Base-by-base conservation (phyloP, 2,797 vertebrate genomes). In the Heteromormyrus szaboi region DNA sequence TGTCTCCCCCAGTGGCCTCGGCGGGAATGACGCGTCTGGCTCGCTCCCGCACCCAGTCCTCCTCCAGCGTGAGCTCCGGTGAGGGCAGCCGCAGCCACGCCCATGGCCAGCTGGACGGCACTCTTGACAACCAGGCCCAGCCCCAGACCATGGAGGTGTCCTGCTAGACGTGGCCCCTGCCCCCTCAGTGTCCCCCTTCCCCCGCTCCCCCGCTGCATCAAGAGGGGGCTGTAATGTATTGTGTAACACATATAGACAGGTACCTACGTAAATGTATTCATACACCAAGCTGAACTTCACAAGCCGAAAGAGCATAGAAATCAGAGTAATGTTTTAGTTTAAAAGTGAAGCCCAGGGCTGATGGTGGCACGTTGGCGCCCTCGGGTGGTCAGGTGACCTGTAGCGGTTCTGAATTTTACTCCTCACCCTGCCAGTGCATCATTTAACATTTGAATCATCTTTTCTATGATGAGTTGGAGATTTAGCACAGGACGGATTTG, bases 61-160 rank as follows among this genome's bases (percentile, higher is more conserved):
- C 97, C 11, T 98, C 98, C 25, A 99, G 97, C 86, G 94, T 98
- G 92, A 96, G 97, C 93, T 98, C 98, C 86, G 96, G 96, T 59
- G 98, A 99, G 89, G 96, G 93, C 94, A 97, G 95, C 93, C 97
- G 97, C 41, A 97, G 95, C 91, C 96, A 97, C 50, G 92, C 96
- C 93, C 98, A 96, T 96, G 97, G 94, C 92, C 95, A 96, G 44
- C 96, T 97, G 90, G 97, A 99, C 89, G 96, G 94, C 90, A 94
- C 93, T 87, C 93, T 96, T 92, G 97, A 97, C 92, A 93, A 93
- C 94, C 97, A 96, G 93, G 93, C 95, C 86, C 92, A 95, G 91
- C 96, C 96, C 93, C 97, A 98, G 93, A 98, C 98, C 93, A 97
- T 99, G 97, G 98, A 99, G 94, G 96, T 99, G 87, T 99, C 98